These are phyloP conservation scores for Zaprionus taronus DNA, from an alignment of 1,140 invertebrate species.

Conservation along the genomic window DNA sequence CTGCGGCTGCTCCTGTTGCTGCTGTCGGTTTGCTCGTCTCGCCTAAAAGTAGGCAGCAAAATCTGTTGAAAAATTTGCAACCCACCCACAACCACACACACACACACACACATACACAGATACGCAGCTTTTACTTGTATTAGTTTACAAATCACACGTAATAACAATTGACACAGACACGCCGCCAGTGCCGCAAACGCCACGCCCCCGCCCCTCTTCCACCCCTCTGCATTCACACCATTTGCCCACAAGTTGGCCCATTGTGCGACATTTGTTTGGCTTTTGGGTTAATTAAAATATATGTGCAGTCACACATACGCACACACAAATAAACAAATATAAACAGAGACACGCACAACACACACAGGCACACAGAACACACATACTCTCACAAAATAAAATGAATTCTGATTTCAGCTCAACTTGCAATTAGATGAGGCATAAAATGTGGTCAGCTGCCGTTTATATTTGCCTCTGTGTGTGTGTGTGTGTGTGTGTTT, in stretches of 20 bases:
- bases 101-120: not conserved
- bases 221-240: not conserved
- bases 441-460: slow-evolving; percentile 63
- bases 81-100: not conserved
- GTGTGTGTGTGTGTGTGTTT: slow-evolving; percentile 31
- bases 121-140: slow-evolving; percentile 46
- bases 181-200: not conserved
- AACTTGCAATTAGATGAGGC: slow-evolving; percentile 64
- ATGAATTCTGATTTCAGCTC: slow-evolving; percentile 55
- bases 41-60: slow-evolving; percentile 70
- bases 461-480: slow-evolving; percentile 36
- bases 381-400: slow-evolving; percentile 36
- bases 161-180: slow-evolving; percentile 76
- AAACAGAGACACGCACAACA: slow-evolving; percentile 9
- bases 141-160: slow-evolving; percentile 81
- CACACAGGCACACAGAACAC: not conserved
- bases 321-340: not conserved
- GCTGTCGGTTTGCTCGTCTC: slow-evolving; percentile 10
- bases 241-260: slow-evolving; percentile 26
- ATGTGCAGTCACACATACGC: slow-evolving; percentile 40
- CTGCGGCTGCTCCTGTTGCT: slow-evolving; percentile 4
- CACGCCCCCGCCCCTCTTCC: slow-evolving; percentile 3
- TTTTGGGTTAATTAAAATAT: slow-evolving; percentile 79
- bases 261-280: slow-evolving; percentile 74
- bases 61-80: slow-evolving; percentile 53